phyloP scores from a whole-genome alignment of 2,888 invertebrate genomes.

The Drosophila percnosoma region DNA sequence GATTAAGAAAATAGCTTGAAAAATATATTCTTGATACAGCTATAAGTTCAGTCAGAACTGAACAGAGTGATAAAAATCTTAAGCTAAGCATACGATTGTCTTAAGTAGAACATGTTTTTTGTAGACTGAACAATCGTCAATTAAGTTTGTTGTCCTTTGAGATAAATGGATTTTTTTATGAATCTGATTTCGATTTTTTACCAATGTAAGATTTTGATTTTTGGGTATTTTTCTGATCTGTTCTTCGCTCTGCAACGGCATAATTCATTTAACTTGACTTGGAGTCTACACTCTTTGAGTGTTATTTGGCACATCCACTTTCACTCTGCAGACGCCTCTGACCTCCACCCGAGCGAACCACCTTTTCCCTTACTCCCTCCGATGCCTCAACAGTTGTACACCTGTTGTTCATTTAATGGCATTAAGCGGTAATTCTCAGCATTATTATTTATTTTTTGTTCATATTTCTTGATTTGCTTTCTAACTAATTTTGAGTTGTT shows the following conservation, averaged over 20 bases:
- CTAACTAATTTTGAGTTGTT: conserved; percentile 47
- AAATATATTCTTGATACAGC: not conserved
- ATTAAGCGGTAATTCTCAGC: conserved; percentile 51
- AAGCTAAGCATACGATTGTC: not conserved
- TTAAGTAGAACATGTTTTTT: not conserved
- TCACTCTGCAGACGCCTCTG: conserved; percentile 8
- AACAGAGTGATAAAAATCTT: not conserved
- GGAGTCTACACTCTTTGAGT: not conserved
- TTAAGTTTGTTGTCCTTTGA: not conserved
- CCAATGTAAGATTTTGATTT: not conserved
- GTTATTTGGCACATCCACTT: conserved; percentile 22
- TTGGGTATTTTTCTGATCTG: not conserved
- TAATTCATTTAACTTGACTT: not conserved
- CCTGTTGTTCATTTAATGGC: conserved; percentile 51
- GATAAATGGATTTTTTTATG: not conserved
- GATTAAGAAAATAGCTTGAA: not conserved
- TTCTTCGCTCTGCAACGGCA: not conserved
- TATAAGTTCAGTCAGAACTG: not conserved
- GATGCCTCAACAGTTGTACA: conserved; percentile 18
- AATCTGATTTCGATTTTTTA: too few relatives aligned
- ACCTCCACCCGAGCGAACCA: not conserved
- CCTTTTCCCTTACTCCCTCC: not conserved
- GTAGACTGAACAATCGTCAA: not conserved
- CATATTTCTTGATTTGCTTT: conserved; percentile 52
- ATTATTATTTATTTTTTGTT: conserved; percentile 27